These are phyloP conservation scores for Meles meles DNA, from an alignment of 2,113 vertebrate genomes.

Conservation along the genomic window DNA sequence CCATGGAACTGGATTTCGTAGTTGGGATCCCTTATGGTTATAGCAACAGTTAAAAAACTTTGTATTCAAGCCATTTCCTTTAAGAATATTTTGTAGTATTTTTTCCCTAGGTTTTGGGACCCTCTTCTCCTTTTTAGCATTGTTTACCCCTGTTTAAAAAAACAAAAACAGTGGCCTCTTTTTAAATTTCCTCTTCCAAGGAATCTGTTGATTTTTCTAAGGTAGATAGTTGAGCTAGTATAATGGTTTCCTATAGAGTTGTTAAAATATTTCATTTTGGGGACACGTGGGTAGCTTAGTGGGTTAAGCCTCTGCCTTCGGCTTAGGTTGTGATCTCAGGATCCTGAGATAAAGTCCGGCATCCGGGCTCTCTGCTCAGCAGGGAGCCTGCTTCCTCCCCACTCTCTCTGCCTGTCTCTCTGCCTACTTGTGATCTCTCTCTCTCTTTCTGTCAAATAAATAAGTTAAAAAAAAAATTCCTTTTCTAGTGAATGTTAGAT, in stretches of 20 bases:
- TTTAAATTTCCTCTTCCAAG: constrained; percentile 9
- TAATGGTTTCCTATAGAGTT: background rate
- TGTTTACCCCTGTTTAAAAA: background rate
- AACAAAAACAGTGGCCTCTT: background rate
- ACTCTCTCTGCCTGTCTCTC: no score
- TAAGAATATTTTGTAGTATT: background rate
- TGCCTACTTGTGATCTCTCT: no score
- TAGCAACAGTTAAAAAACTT: background rate
- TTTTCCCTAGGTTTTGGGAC: background rate
- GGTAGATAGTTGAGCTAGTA: background rate
- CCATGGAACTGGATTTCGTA: background rate
- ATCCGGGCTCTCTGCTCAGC: no score
- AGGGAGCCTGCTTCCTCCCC: no score
- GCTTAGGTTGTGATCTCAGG: no score
- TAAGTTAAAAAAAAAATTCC: no score
- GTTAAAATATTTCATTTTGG: constrained; percentile 22
- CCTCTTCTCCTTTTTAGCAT: background rate
- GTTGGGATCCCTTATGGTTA: background rate
- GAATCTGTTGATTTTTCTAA: background rate
- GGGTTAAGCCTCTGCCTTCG: no score
- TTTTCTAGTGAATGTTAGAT: background rate
- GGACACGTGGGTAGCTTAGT: no score
- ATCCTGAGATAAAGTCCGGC: no score
- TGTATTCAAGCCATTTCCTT: background rate
- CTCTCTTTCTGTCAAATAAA: no score